These are phyloP conservation scores for Marmota flaviventris DNA, from an alignment of 2,113 vertebrate species.

Conservation along the genomic window DNA sequence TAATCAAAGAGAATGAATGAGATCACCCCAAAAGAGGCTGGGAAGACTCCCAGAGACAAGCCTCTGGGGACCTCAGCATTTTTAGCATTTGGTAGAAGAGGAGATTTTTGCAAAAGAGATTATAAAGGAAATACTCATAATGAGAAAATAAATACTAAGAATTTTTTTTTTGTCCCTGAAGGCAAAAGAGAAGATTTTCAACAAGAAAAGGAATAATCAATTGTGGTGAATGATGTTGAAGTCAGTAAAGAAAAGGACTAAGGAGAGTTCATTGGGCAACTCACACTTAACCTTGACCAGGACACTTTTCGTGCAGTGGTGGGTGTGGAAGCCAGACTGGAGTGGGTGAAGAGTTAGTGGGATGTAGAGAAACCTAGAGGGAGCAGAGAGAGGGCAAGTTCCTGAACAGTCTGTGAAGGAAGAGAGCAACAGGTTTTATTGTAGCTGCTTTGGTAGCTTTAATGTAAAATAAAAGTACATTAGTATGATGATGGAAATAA, in stretches of 20 bases:
- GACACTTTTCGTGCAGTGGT: not conserved
- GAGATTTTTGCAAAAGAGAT: not conserved
- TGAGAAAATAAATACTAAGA: not conserved
- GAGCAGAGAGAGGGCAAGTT: not conserved
- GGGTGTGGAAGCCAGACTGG: too few species aligned
- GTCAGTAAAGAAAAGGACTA: not conserved
- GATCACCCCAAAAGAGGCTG: not conserved
- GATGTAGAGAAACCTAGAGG: not conserved
- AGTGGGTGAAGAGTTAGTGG: not conserved
- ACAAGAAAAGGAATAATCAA: not conserved
- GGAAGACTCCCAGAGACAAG: not conserved
- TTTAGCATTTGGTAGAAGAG: not conserved
- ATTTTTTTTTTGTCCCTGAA: not conserved
- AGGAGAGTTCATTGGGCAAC: not conserved
- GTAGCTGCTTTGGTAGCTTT: not conserved
- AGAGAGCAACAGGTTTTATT: not conserved
- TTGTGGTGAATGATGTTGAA: not conserved
- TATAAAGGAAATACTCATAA: not conserved
- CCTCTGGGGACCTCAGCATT: not conserved
- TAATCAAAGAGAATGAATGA: not conserved
- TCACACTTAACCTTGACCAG: not conserved
- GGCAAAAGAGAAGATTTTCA: not conserved
- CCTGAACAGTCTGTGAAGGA: not conserved
- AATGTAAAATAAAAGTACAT: not conserved
- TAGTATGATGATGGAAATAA: not conserved